Percentiles rank a stretch among this genome's conserved stretches.
Evolutionary conservation across 2,113 vertebrate species (phyloP).

Genomic region (Crotalus horridus): DNA sequence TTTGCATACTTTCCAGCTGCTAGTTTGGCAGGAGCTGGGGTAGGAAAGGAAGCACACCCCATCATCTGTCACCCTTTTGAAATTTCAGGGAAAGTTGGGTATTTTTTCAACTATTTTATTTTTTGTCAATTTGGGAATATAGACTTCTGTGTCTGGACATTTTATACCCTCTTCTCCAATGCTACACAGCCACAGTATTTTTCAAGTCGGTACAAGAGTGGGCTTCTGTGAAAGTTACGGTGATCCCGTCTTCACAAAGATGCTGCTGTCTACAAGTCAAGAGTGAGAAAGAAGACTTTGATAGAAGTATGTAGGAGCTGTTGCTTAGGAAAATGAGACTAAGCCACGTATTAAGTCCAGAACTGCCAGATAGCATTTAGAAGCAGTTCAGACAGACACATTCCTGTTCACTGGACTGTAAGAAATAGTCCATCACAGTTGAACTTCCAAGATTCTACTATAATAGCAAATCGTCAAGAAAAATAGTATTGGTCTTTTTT

Average conservation of each 20-base stretch:
- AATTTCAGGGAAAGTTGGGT: not conserved
- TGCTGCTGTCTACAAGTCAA: not conserved
- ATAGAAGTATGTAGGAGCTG: not conserved
- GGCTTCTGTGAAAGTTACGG: not conserved
- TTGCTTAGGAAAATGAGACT: not conserved
- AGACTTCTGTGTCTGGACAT: not conserved
- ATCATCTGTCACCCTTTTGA: not conserved
- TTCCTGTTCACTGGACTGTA: not conserved
- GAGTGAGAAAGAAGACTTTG: not conserved
- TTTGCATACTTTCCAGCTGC: not conserved
- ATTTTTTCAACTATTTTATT: not conserved
- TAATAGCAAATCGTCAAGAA: not conserved
- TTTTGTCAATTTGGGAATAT: not conserved
- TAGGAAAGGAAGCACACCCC: too few relatives aligned
- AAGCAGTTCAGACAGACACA: not conserved
- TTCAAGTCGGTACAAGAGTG: not conserved
- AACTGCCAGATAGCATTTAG: not conserved
- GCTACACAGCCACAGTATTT: not conserved
- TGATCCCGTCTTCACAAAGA: not conserved
- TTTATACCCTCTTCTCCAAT: not conserved
- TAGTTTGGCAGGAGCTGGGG: not conserved
- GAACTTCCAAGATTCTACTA: not conserved
- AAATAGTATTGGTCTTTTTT: not conserved
- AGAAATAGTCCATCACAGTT: not conserved
- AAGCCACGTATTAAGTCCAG: not conserved